Conservation (phyloP, 2,797 vertebrate species). For the Phrynocephalus vlangalii region DNA sequence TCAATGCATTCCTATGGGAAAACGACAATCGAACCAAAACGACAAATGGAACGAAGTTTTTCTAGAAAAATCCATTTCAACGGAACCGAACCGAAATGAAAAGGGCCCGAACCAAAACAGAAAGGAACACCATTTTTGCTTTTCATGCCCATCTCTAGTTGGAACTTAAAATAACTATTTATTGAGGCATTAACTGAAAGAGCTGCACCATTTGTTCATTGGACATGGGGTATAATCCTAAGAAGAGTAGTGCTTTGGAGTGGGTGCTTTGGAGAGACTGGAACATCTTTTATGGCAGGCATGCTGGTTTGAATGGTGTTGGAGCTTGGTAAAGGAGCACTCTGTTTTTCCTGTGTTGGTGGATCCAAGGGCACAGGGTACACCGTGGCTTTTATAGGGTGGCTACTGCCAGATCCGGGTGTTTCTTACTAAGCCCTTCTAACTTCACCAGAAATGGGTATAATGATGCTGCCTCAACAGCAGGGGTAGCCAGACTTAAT, state of each 20-base stretch:
- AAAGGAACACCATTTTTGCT: too few species aligned
- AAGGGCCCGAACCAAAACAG: too few species aligned
- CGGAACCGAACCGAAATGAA: too few species aligned
- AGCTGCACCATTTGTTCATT: background rate
- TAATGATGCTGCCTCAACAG: background rate
- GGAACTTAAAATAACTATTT: background rate
- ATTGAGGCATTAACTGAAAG: background rate
- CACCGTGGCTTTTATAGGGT: too few species aligned
- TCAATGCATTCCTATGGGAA: too few species aligned
- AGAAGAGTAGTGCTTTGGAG: background rate
- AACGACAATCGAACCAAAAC: too few species aligned
- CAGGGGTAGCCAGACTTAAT: conserved; percentile 38
- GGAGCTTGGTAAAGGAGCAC: background rate
- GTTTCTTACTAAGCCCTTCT: background rate
- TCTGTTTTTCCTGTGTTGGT: background rate
- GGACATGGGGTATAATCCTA: too few species aligned
- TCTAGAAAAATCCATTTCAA: too few species aligned
- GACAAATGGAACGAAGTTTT: too few species aligned
- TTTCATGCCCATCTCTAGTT: too few species aligned
- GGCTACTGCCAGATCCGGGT: background rate
- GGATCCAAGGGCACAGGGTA: background rate
- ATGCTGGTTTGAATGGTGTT: too few species aligned
- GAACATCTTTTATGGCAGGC: background rate
- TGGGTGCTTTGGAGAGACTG: background rate
- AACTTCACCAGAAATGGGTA: background rate